Evolutionary conservation across 1,140 invertebrate genomes (phyloP), one percentile per base, ranked within the genome.

Genomic region (Drosophila bifasciata): DNA sequence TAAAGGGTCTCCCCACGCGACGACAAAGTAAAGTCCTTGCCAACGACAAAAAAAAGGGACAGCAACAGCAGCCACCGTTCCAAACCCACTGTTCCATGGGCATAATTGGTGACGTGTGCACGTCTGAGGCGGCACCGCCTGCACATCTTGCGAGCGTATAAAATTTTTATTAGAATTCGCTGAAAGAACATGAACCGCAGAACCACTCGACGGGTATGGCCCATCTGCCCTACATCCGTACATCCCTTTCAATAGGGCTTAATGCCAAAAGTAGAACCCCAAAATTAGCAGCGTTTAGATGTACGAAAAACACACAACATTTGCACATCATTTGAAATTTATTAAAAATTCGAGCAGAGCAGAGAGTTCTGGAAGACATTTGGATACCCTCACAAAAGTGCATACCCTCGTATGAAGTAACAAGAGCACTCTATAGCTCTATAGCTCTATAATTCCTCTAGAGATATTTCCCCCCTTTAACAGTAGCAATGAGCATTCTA

Each of bases 31-130:
- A 73, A 53, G 68, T 23, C 28, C 57, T 63, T 66, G 46, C 6
- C 56, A 39, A 40, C 41, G 45, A 43, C 69, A 62, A 63, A 68
- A 72, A 60, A 40, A n/a, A 45, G 61, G 41, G 28, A 44, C 19
- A 51, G 19, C 19, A 21, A 40, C 28, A 13, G 9, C 19, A 9
- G 17, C 41, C 40, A 44, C 56, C 40, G 50, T 50, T 8, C 13
- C 48, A 23, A 52, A 49, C 19, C 45, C 57, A 56, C 57, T 21
- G 46, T 50, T 64, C 62, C 36, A 15, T 19, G 4, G 43, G 25
- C 74, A 86, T 81, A 86, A 86, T 88, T 86, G 81, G 81, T 72
- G 64, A 77, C 68, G 81, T 85, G 81, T 76, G 62, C 80, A 59
- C 80, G 76, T 73, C 49, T n/a, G 69, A 50, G 56, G 70, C 52